Base-by-base conservation (phyloP, 2,888 invertebrate species). In the Alloplasta piceator region DNA sequence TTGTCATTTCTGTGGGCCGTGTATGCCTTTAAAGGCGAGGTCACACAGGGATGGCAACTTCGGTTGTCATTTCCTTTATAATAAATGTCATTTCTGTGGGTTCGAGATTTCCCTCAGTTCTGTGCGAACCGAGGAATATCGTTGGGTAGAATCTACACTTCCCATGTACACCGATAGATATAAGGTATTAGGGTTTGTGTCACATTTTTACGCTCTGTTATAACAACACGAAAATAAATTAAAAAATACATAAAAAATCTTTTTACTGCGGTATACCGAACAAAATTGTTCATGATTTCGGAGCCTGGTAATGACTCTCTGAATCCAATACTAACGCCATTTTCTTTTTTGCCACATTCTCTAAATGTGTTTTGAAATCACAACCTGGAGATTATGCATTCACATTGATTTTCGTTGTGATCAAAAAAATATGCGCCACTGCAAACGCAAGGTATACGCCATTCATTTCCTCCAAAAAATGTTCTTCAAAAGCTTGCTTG, bases 1-100 rank as follows among this genome's bases (percentile, higher is more conserved):
- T 90, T 90, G 90, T 90, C 90, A 90, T 90, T 90, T 85, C 87
- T 89, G 87, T 83, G 86, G 88, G 85, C n/a, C n/a, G n/a, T n/a
- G n/a, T n/a, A n/a, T n/a, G n/a, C n/a, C n/a, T n/a, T n/a, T n/a
- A n/a, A n/a, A n/a, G n/a, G n/a, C n/a, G n/a, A n/a, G n/a, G n/a
- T n/a, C n/a, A n/a, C n/a, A n/a, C n/a, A n/a, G n/a, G n/a, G n/a
- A n/a, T n/a, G n/a, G n/a, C n/a, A n/a, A n/a, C n/a, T n/a, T n/a
- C n/a, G n/a, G n/a, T n/a, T n/a, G n/a, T n/a, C n/a, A n/a, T n/a
- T n/a, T n/a, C n/a, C n/a, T n/a, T n/a, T n/a, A n/a, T n/a, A n/a
- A n/a, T n/a, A n/a, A n/a, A n/a, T 90, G 90, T 90, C 90, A 90
- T 90, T 90, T 85, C 87, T 89, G 87, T 83, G 86, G 88, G 85